Conservation (phyloP, 2,113 vertebrate genomes). For the Calyptomena viridis region DNA sequence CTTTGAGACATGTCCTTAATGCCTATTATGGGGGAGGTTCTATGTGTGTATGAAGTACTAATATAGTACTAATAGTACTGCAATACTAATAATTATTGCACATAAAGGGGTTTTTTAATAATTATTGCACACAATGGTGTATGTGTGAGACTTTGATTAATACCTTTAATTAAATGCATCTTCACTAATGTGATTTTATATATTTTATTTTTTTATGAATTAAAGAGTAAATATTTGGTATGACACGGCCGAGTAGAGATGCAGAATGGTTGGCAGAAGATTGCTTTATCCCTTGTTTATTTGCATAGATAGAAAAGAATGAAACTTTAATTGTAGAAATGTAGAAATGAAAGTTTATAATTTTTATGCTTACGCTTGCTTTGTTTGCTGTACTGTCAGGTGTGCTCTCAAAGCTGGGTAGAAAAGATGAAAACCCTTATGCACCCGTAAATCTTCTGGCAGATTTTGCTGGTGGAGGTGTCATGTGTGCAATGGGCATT, state of each 20-base stretch:
- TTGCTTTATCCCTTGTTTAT: background rate
- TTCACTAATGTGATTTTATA: background rate
- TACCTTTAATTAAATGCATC: background rate
- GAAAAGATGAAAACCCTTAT: slow-evolving; percentile 82
- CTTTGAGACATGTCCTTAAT: background rate
- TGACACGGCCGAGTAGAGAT: background rate
- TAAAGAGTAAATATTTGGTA: background rate
- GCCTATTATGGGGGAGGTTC: rapidly evolving
- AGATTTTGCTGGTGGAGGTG: slow-evolving; percentile 91
- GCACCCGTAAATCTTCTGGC: slow-evolving; percentile 88
- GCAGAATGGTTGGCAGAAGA: background rate
- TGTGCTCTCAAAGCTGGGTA: slow-evolving; percentile 87
- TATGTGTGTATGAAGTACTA: background rate
- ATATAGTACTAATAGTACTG: background rate
- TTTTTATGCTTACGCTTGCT: background rate
- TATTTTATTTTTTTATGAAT: background rate
- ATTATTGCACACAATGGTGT: rapidly evolving
- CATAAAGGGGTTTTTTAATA: background rate
- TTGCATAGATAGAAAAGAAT: background rate
- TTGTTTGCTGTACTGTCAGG: slow-evolving; percentile 70
- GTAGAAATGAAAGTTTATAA: background rate
- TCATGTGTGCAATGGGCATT: slow-evolving; percentile 88
- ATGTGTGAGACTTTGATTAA: background rate
- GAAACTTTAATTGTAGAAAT: background rate
- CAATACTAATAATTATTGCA: background rate